Percentiles rank a stretch among this genome's conserved stretches.
These are phyloP conservation scores for Eupithecia pulchellata DNA, from an alignment of 2,888 invertebrate species.

Conservation along the genomic window DNA sequence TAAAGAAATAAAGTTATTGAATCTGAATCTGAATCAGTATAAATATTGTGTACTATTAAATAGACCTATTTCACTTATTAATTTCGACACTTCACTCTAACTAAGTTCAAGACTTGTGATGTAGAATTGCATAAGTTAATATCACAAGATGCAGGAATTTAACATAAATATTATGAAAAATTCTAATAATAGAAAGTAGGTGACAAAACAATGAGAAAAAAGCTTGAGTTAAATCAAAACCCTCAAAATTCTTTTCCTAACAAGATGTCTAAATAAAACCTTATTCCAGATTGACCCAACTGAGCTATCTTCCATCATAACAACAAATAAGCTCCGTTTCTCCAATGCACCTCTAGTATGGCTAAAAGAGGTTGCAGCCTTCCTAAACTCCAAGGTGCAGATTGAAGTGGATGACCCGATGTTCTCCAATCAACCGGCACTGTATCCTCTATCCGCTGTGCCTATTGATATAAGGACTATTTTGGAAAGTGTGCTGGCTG, in stretches of 20 bases:
- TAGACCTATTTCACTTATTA: no score
- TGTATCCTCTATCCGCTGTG: slow-evolving; percentile 85
- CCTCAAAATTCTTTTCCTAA: not conserved
- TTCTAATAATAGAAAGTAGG: no score
- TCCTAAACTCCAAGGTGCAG: slow-evolving; percentile 86
- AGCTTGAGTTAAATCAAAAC: not conserved
- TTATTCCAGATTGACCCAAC: slow-evolving; percentile 85
- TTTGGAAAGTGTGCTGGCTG: slow-evolving; percentile 81
- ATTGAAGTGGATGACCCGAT: slow-evolving; percentile 87
- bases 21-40: no score
- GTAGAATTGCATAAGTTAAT: no score
- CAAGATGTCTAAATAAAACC: not conserved
- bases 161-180: no score
- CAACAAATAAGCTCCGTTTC: slow-evolving; percentile 87
- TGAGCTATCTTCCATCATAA: slow-evolving; percentile 80
- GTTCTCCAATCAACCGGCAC: slow-evolving; percentile 82
- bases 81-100: no score
- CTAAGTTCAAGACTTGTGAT: no score
- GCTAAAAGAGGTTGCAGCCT: slow-evolving; percentile 89
- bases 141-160: no score
- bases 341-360: slow-evolving; percentile 88
- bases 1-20: no score
- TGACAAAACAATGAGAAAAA: no score
- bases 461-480: slow-evolving; percentile 73
- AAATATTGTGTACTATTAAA: no score